phyloP scores from a whole-genome alignment of 2,888 invertebrate species.

The Melieria picta region DNA sequence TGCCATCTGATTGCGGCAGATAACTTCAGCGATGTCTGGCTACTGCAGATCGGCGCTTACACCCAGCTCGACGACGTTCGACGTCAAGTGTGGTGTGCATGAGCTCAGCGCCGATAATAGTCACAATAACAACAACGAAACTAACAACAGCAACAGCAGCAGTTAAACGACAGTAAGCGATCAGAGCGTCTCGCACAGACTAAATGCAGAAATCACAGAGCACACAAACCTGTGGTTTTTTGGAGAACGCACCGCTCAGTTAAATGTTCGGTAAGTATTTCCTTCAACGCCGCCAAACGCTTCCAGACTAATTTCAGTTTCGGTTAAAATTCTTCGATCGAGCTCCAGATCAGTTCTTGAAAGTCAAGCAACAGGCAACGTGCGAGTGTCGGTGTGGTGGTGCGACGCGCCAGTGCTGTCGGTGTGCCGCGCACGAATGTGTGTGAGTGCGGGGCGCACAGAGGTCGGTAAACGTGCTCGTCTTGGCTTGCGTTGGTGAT shows the following conservation, averaged over 20 bases:
- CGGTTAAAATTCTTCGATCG: slow-evolving; percentile 8
- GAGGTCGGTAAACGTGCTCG: background rate
- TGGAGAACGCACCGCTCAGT: too few species aligned
- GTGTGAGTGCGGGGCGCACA: slow-evolving; percentile 22
- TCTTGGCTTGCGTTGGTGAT: background rate
- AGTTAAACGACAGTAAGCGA: too few species aligned
- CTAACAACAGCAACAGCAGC: too few species aligned
- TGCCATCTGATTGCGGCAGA: too few species aligned
- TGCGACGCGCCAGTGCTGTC: background rate
- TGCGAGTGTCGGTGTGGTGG: background rate
- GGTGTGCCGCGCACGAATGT: slow-evolving; percentile 36
- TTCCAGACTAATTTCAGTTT: slow-evolving; percentile 64
- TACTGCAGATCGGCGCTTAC: too few species aligned
- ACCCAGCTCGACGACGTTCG: too few species aligned
- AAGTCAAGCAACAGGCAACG: slow-evolving; percentile 15
- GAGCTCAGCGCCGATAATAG: too few species aligned
- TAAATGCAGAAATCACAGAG: background rate
- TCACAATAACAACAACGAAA: too few species aligned
- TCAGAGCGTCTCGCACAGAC: too few species aligned
- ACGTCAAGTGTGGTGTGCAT: too few species aligned
- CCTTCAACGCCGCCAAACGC: slow-evolving; percentile 65
- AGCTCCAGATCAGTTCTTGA: slow-evolving; percentile 43
- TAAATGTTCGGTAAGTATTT: slow-evolving; percentile 52
- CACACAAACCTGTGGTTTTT: background rate
- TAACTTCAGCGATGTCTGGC: too few species aligned